Conservation (phyloP, 2,888 invertebrate species). For the Mythimna albipuncta region DNA sequence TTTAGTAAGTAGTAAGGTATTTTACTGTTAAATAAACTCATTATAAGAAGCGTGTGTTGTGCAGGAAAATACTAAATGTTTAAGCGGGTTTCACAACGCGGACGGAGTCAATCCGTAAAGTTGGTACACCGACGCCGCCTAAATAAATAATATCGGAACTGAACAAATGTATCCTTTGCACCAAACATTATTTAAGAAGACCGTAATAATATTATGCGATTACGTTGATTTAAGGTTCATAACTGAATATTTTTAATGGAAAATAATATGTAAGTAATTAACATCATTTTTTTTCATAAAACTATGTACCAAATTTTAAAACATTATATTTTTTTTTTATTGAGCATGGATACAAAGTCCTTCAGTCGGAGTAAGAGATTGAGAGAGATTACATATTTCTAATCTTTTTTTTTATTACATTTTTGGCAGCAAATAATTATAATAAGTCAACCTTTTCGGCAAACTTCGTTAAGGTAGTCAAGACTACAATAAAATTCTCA, state of each 20-base stretch:
- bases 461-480: no score
- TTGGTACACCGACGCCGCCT: conserved; percentile 32
- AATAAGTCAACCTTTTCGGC: no score
- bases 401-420: no score
- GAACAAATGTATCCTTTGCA: conserved; percentile 42
- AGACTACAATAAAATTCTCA: no score
- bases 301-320: no score
- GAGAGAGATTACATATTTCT: no score
- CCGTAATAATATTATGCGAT: conserved; percentile 5
- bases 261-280: not conserved
- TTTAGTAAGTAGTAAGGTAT: not conserved
- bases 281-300: no score
- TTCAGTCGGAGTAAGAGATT: no score
- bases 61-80: conserved; percentile 30
- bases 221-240: not conserved
- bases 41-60: conserved; percentile 15
- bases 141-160: conserved; percentile 49
- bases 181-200: conserved; percentile 26
- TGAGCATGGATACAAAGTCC: no score
- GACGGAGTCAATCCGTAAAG: conserved; percentile 54
- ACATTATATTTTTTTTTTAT: no score
- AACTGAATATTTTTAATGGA: not conserved
- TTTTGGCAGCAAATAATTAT: no score
- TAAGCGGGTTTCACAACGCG: conserved; percentile 39
- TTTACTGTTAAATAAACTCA: not conserved